These are phyloP conservation scores for Acleris emargana DNA, from an alignment of 2,888 invertebrate genomes.

Conservation along the genomic window DNA sequence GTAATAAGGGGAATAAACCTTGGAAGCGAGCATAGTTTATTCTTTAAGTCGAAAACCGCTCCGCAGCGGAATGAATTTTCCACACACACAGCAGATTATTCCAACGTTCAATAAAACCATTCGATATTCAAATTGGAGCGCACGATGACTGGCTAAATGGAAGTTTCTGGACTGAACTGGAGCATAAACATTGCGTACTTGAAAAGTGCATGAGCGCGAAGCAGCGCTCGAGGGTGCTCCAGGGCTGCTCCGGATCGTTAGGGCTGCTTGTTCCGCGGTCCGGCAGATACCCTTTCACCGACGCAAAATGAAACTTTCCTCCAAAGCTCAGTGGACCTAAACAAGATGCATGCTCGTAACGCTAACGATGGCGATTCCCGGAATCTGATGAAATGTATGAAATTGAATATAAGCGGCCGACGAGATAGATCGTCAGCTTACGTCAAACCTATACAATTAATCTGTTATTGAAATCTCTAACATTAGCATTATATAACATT, in stretches of 20 bases:
- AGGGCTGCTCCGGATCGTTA: slow-evolving; percentile 63
- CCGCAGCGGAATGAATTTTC: slow-evolving; percentile 27
- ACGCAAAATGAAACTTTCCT: slow-evolving; percentile 51
- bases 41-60: slow-evolving; percentile 4
- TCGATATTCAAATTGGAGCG: slow-evolving; percentile 54
- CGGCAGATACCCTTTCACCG: slow-evolving; percentile 43
- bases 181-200: slow-evolving; percentile 77
- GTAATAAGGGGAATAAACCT: neutral
- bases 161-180: slow-evolving; percentile 61
- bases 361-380: too few relatives aligned
- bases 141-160: slow-evolving; percentile 54
- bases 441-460: too few relatives aligned
- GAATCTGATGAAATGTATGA: too few relatives aligned
- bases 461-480: too few relatives aligned
- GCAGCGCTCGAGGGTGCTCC: slow-evolving; percentile 64
- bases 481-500: too few relatives aligned
- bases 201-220: slow-evolving; percentile 74
- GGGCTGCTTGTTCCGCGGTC: slow-evolving; percentile 46
- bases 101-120: slow-evolving; percentile 25
- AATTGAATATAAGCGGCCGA: too few relatives aligned
- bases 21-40: neutral
- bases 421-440: too few relatives aligned
- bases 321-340: slow-evolving; percentile 24
- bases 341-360: neutral
- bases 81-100: slow-evolving; percentile 24